Percentiles rank a stretch among this genome's conserved stretches.
phyloP scores from a whole-genome alignment of 2,113 vertebrate species.

The Ornithorhynchus anatinus region DNA sequence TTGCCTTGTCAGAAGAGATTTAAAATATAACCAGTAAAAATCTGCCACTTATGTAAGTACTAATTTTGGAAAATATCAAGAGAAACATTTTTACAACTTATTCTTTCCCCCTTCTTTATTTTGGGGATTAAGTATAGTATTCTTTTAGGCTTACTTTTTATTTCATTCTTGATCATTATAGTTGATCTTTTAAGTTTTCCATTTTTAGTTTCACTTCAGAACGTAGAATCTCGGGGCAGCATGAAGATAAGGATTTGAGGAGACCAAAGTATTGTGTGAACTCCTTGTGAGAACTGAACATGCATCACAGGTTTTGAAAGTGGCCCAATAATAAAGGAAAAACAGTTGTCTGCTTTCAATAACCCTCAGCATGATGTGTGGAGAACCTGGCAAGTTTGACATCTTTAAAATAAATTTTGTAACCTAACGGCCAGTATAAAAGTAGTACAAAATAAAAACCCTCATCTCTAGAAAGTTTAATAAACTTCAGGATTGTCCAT shows the following conservation, averaged over 20 bases:
- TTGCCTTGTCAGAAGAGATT: slow-evolving; percentile 26
- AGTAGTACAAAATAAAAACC: slow-evolving; percentile 31
- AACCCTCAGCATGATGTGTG: not conserved
- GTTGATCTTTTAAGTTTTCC: too few species aligned
- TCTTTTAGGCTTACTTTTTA: not conserved
- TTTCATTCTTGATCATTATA: not conserved
- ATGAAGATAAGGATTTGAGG: not conserved
- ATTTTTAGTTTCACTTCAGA: not conserved
- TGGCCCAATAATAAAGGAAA: not conserved
- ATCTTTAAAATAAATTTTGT: slow-evolving; percentile 7
- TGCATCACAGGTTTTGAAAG: not conserved
- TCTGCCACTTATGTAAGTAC: slow-evolving; percentile 37
- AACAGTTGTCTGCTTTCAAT: not conserved
- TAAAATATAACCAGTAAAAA: slow-evolving; percentile 29
- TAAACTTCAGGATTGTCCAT: slow-evolving; percentile 25
- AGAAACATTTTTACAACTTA: not conserved
- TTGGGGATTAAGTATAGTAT: not conserved
- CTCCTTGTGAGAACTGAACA: not conserved
- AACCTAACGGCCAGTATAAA: slow-evolving; percentile 9
- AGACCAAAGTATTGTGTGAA: not conserved
- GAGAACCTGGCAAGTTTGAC: slow-evolving; percentile 2
- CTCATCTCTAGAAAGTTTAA: slow-evolving; percentile 36
- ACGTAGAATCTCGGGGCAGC: not conserved
- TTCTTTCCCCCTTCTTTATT: not conserved
- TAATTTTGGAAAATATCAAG: slow-evolving; percentile 25